A percentile compares a stretch with the other conserved stretches of the same genome.
Evolutionary conservation across 2,797 vertebrate genomes (phyloP).

Genomic region (Microctenopoma lineatum): DNA sequence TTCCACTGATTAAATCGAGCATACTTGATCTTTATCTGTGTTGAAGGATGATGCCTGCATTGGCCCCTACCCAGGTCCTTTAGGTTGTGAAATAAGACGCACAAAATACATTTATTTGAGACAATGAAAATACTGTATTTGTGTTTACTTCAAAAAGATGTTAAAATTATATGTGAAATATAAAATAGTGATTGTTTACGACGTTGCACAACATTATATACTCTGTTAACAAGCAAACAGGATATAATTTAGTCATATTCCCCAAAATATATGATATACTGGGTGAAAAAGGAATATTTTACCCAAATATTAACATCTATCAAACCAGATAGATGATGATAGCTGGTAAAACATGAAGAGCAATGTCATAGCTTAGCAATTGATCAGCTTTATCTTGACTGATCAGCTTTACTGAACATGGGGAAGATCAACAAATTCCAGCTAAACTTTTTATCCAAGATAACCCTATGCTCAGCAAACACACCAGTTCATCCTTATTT

Average conservation of each 20-base stretch:
- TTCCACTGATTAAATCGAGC: conserved; percentile 73
- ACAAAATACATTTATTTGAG: conserved; percentile 31
- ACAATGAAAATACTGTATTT: conserved; percentile 13
- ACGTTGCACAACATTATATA: background rate
- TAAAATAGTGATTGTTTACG: background rate
- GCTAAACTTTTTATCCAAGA: background rate
- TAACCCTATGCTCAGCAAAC: background rate
- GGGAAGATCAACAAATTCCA: background rate
- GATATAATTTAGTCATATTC: background rate
- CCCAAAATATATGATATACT: background rate
- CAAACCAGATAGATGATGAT: background rate
- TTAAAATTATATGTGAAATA: background rate
- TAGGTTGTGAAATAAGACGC: conserved; percentile 47
- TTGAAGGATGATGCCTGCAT: conserved; percentile 71
- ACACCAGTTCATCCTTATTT: background rate
- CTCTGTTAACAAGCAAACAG: background rate
- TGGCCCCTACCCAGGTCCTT: conserved; percentile 63
- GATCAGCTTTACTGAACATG: background rate
- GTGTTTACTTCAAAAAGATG: conserved; percentile 1
- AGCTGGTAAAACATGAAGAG: background rate
- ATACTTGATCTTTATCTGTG: conserved; percentile 73
- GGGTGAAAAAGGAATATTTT: background rate
- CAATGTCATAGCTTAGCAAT: background rate
- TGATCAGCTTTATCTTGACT: background rate
- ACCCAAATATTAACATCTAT: background rate